These are phyloP conservation scores for Cenopis cana DNA, from an alignment of 2,888 invertebrate species.

Conservation along the genomic window DNA sequence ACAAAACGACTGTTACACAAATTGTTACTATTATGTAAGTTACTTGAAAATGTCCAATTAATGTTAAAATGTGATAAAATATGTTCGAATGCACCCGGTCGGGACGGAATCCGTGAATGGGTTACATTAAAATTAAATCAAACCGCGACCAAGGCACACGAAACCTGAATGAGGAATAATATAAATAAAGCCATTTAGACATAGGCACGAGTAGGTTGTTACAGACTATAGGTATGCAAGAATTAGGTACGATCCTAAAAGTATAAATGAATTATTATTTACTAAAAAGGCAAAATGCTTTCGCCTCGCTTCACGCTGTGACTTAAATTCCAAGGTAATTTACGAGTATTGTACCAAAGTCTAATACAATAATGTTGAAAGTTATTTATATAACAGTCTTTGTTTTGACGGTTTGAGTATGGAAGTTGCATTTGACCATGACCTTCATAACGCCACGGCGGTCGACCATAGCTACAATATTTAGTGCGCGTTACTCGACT, in stretches of 20 bases:
- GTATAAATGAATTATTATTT: background rate
- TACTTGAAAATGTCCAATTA: too few species aligned
- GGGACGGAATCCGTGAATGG: too few species aligned
- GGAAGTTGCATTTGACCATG: constrained; percentile 25
- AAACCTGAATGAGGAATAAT: background rate
- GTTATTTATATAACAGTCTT: background rate
- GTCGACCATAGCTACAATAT: constrained; percentile 6
- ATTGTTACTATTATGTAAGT: too few species aligned
- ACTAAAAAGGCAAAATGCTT: background rate
- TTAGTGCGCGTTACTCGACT: constrained; percentile 3
- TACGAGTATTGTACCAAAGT: too few species aligned
- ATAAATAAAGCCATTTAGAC: background rate
- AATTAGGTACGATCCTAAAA: background rate
- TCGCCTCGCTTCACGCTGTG: too few species aligned
- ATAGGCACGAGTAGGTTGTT: background rate
- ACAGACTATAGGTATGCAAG: background rate
- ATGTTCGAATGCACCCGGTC: too few species aligned
- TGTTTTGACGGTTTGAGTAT: constrained; percentile 2
- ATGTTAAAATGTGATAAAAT: too few species aligned
- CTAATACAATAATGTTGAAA: background rate
- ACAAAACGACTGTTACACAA: too few species aligned
- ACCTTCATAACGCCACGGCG: constrained; percentile 18
- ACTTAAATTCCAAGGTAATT: too few species aligned
- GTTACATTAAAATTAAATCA: too few species aligned
- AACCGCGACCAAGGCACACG: too few species aligned